These are phyloP conservation scores for Atethmia centrago DNA, from an alignment of 2,888 invertebrate genomes.

Conservation along the genomic window DNA sequence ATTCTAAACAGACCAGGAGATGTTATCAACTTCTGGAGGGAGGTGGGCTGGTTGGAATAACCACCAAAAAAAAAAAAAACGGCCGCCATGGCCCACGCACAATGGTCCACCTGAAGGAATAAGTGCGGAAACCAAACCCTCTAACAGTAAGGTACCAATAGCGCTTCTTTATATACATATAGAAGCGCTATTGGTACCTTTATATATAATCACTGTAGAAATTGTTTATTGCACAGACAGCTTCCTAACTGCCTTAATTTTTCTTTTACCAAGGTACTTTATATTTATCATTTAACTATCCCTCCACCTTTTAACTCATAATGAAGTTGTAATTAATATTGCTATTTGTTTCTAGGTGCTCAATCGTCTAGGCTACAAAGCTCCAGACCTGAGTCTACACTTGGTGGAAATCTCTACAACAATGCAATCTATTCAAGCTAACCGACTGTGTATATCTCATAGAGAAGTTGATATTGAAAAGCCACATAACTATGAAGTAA, in stretches of 20 bases:
- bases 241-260: no score
- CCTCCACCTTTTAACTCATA: neutral
- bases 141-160: no score
- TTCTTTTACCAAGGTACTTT: no score
- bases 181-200: neutral
- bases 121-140: no score
- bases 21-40: no score
- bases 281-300: neutral
- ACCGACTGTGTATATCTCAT: conserved; percentile 92
- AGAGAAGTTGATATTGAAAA: conserved; percentile 80
- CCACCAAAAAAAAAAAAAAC: no score
- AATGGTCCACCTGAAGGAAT: no score
- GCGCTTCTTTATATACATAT: no score
- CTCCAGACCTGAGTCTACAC: conserved; percentile 92
- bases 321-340: neutral
- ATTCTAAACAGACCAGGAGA: no score
- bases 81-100: no score
- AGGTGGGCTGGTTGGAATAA: no score
- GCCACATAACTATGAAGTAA: conserved; percentile 85
- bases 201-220: neutral
- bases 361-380: conserved; percentile 85
- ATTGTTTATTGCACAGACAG: neutral
- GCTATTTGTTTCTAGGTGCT: conserved; percentile 85
- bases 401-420: conserved; percentile 97
- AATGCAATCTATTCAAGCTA: conserved; percentile 95